Percentiles rank a stretch among this genome's conserved stretches.
phyloP scores from a whole-genome alignment of 2,113 vertebrate species.

The Trogon melanurus region DNA sequence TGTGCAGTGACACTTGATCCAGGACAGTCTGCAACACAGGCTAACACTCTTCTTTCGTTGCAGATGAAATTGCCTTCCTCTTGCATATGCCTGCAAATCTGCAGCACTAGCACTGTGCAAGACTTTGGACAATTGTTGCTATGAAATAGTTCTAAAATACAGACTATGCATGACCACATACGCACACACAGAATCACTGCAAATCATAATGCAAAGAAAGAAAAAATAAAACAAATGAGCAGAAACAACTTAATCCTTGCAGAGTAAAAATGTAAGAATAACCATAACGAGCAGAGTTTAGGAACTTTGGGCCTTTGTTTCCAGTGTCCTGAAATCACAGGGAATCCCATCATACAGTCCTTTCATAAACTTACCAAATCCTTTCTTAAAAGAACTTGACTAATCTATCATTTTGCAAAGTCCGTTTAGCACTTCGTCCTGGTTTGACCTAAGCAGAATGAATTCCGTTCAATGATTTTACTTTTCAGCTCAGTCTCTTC shows the following conservation, averaged over 20 bases:
- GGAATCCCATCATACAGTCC: neutral
- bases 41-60: neutral
- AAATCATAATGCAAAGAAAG: neutral
- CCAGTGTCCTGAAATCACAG: neutral
- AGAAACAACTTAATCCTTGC: neutral
- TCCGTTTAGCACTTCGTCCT: neutral
- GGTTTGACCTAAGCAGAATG: no score
- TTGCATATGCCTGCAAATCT: neutral
- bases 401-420: neutral
- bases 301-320: neutral
- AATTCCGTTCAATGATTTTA: no score
- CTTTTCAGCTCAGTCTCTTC: no score
- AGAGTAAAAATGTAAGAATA: neutral
- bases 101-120: neutral
- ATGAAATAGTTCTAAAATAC: neutral
- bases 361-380: neutral
- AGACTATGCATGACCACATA: neutral
- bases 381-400: neutral
- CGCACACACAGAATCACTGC: neutral
- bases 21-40: neutral
- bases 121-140: neutral
- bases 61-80: neutral
- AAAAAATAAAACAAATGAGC: neutral
- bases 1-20: constrained; percentile 18
- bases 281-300: neutral